phyloP scores from a whole-genome alignment of 2,888 invertebrate species.

The Trileptium ribeirensis region DNA sequence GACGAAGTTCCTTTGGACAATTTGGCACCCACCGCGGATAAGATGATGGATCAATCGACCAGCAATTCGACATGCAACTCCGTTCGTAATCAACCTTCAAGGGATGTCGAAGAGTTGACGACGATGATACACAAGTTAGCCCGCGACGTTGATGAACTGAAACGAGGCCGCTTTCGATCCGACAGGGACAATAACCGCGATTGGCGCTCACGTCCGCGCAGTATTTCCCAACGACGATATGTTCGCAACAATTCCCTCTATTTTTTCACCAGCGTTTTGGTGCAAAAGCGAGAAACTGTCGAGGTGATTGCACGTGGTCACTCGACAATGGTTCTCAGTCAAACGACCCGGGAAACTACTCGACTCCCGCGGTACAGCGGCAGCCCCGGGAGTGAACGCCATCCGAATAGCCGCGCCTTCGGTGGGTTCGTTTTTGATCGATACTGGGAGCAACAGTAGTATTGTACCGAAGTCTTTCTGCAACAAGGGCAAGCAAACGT shows the following conservation, averaged over 20 bases:
- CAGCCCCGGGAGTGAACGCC: not conserved
- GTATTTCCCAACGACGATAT: not conserved
- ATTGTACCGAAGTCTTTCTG: not conserved
- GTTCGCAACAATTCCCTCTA: not conserved
- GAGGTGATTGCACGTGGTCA: not conserved
- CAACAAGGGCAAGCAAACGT: not conserved
- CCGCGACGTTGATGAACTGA: not conserved
- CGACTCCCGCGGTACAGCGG: not conserved
- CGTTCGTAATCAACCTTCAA: too few relatives aligned
- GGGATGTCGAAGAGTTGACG: not conserved
- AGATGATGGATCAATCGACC: slow-evolving; percentile 1
- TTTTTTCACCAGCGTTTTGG: slow-evolving; percentile 2
- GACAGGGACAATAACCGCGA: not conserved
- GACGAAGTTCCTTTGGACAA: not conserved
- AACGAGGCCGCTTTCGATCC: not conserved
- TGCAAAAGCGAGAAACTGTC: not conserved
- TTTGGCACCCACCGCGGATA: not conserved
- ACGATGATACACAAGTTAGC: not conserved
- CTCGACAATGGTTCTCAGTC: not conserved
- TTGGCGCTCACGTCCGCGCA: not conserved
- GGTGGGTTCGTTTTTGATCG: not conserved
- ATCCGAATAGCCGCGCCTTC: not conserved
- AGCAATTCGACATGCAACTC: not conserved
- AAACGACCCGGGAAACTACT: not conserved
- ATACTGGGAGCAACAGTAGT: not conserved